These are phyloP conservation scores for Paradoxurus hermaphroditus DNA, from an alignment of 2,113 vertebrate genomes.

Conservation along the genomic window DNA sequence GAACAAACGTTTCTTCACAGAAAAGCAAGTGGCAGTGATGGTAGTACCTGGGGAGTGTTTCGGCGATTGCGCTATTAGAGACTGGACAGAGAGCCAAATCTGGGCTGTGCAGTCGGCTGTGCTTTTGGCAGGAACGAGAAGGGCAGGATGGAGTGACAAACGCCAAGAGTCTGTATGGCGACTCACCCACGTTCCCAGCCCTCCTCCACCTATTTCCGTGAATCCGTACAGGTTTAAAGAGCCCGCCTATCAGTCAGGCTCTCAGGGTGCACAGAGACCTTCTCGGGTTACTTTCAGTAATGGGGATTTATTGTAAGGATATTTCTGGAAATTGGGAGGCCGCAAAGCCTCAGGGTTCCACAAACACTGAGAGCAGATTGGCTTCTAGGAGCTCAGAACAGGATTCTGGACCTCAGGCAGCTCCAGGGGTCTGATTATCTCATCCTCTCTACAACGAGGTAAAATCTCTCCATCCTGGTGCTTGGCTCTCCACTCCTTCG, in stretches of 20 bases:
- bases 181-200: not conserved
- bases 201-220: too few species aligned
- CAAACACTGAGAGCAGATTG: not conserved
- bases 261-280: not conserved
- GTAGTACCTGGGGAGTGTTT: not conserved
- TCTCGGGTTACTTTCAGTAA: not conserved
- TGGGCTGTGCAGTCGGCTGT: not conserved
- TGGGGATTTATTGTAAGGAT: not conserved
- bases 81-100: not conserved
- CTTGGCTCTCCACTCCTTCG: not conserved
- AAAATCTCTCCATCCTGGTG: rapidly evolving
- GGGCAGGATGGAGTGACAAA: not conserved
- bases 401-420: not conserved
- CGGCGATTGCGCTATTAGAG: not conserved
- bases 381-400: not conserved
- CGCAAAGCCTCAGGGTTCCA: not conserved
- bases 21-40: not conserved
- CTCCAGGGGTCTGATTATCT: not conserved
- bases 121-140: not conserved
- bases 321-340: not conserved
- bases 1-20: not conserved
- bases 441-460: rapidly evolving
- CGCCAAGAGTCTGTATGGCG: not conserved
- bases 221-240: not conserved
- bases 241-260: not conserved